Conservation (phyloP, 2,888 invertebrate genomes). For the Daptonema setosum region DNA sequence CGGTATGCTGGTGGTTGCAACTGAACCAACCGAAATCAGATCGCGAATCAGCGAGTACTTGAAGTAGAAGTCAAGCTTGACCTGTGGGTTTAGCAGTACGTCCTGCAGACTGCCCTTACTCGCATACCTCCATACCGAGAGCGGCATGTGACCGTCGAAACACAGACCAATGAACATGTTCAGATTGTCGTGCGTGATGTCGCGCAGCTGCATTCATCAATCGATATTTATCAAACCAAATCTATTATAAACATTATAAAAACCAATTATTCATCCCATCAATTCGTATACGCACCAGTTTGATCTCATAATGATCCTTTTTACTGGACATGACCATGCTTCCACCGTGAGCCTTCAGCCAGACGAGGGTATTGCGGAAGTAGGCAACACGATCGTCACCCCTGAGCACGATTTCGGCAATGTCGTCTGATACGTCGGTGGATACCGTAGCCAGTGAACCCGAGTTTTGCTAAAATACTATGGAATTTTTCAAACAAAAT, state of each 20-base stretch:
- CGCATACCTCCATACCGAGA: constrained; percentile 4
- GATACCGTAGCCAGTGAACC: constrained; percentile 4
- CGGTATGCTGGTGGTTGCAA: neutral
- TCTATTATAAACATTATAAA: neutral
- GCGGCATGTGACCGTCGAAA: constrained; percentile 1
- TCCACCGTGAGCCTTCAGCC: constrained; percentile 3
- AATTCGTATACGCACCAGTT: too few relatives aligned
- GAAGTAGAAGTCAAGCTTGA: constrained; percentile 7
- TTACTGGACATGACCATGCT: constrained; percentile 3
- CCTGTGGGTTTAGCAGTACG: neutral
- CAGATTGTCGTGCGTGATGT: constrained; percentile 4
- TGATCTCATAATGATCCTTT: neutral
- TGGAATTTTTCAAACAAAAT: too few relatives aligned
- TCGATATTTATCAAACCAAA: constrained; percentile 1
- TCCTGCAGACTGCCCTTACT: constrained; percentile 7
- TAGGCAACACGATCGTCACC: constrained; percentile 5
- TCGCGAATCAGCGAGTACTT: constrained; percentile 7
- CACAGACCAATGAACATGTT: constrained; percentile 5
- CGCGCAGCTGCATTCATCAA: constrained; percentile 3
- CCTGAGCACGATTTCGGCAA: constrained; percentile 6
- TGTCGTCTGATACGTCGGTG: constrained; percentile 6
- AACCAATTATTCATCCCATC: too few relatives aligned
- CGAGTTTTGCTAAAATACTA: neutral
- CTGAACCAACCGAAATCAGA: neutral
- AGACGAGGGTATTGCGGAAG: neutral